Conservation (phyloP, 2,797 vertebrate species). For the Anguilla marmorata region DNA sequence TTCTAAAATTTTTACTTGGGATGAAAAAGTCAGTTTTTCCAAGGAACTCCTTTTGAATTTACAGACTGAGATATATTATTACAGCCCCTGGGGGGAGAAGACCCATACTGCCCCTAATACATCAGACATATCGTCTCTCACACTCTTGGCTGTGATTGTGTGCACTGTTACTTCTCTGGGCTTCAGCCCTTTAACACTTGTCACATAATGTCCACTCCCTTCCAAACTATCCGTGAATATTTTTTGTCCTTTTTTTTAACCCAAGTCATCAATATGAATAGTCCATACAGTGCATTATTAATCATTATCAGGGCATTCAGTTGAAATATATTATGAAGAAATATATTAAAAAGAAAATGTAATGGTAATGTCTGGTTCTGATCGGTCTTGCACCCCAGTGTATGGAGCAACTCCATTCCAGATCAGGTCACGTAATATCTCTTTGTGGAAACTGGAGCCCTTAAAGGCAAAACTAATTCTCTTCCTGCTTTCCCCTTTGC, state of each 20-base stretch:
- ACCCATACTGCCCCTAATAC: neutral
- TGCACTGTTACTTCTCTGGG: neutral
- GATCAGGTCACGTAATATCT: conserved; percentile 1
- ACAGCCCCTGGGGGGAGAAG: conserved; percentile 8
- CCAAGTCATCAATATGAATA: conserved; percentile 32
- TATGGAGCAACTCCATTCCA: conserved; percentile 31
- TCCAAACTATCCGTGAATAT: neutral
- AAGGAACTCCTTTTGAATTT: conserved; percentile 21
- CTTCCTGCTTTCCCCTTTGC: neutral
- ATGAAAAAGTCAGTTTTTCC: conserved; percentile 30
- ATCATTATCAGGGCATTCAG: neutral
- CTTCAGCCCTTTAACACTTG: neutral
- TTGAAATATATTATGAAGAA: neutral
- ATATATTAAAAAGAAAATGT: neutral
- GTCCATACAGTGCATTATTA: neutral
- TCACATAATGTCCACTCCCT: neutral
- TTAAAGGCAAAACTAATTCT: neutral
- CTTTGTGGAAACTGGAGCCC: neutral
- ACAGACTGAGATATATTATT: conserved; percentile 19
- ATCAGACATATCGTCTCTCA: conserved; percentile 1
- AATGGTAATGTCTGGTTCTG: conserved; percentile 40
- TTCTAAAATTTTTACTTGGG: conserved; percentile 28
- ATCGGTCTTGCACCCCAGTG: conserved; percentile 28
- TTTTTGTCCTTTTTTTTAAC: neutral
- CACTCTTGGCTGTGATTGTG: neutral